Base-by-base conservation (phyloP, 2,888 invertebrate genomes). In the Mayetiola destructor region DNA sequence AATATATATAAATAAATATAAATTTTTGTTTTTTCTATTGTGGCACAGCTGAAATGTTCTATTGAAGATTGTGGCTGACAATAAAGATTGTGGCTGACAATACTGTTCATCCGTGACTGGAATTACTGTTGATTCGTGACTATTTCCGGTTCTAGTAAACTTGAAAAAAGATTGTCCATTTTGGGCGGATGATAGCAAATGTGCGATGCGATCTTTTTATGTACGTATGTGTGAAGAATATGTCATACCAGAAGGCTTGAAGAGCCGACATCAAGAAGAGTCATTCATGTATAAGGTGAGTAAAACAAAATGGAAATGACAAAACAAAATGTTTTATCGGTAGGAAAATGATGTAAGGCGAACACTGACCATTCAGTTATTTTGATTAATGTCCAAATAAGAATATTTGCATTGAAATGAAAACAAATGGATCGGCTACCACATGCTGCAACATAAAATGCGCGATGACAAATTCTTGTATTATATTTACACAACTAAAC, bases 31-130 rank as follows among this genome's bases (percentile, higher is more conserved):
- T n/a, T n/a, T n/a, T n/a, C n/a, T n/a, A n/a, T n/a, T n/a, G n/a
- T n/a, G n/a, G n/a, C n/a, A n/a, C 67, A 91, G 82, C 77, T 95
- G 59, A 82, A 88, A 68, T 95, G 94, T 36, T 84, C 85, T 60
- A 86, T 97, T 53, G 95, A 94, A 69, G 95, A 96, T 72, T 97
- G 97, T 70, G 82, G 86, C 37, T 97, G 96, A 92, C 89, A 1
- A 89, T 99, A 61, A 96, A 97, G 75, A 81, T 86, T 68, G 91
- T 92, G 68, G 99, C 97, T 75, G 97, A 97, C 72, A 80, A 86
- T 59, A 90, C 88, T 74, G 81, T 97, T 58, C 92, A 85, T 74
- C 96, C 97, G 2, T 79, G 92, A 61, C 75, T 99, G 56, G 85
- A 85, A 66, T 91, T 89, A 72, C 75, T 99, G 58, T 78, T 97